Evolutionary conservation across 2,888 invertebrate genomes (phyloP).

Genomic region (Mesoligia furuncula): DNA sequence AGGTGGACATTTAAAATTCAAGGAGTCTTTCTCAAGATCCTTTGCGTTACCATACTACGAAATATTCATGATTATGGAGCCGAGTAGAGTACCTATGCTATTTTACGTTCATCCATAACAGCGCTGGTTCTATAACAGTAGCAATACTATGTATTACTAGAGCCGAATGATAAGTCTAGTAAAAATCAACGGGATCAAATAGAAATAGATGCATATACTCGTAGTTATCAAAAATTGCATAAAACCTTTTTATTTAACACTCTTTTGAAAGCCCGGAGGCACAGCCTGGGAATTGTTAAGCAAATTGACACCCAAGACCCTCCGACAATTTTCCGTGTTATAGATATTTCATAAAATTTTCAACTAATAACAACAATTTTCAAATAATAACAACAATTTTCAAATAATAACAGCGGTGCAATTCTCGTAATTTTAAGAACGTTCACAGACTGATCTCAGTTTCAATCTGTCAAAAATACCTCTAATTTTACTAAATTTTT

Average conservation of each 20-base stretch:
- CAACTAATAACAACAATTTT: too few species aligned
- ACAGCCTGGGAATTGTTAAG: neutral
- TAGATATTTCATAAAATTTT: too few species aligned
- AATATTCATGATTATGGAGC: conserved; percentile 33
- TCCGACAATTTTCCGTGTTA: too few species aligned
- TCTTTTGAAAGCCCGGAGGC: neutral
- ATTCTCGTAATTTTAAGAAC: too few species aligned
- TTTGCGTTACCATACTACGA: conserved; percentile 11
- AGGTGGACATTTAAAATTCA: conserved; percentile 44
- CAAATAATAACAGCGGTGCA: too few species aligned
- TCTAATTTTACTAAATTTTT: too few species aligned
- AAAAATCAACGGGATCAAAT: neutral
- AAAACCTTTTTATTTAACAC: neutral
- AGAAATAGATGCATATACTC: neutral
- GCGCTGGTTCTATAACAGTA: neutral
- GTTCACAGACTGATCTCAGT: too few species aligned
- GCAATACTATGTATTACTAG: neutral
- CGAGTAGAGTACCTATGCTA: neutral
- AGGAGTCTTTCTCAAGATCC: conserved; percentile 29
- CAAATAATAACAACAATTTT: too few species aligned
- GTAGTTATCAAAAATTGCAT: neutral
- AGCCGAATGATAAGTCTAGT: neutral
- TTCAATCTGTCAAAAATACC: too few species aligned
- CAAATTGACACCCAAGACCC: too few species aligned
- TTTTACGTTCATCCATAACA: conserved; percentile 12